Conservation (phyloP, 2,888 invertebrate genomes). For the Piscicola geometra region DNA sequence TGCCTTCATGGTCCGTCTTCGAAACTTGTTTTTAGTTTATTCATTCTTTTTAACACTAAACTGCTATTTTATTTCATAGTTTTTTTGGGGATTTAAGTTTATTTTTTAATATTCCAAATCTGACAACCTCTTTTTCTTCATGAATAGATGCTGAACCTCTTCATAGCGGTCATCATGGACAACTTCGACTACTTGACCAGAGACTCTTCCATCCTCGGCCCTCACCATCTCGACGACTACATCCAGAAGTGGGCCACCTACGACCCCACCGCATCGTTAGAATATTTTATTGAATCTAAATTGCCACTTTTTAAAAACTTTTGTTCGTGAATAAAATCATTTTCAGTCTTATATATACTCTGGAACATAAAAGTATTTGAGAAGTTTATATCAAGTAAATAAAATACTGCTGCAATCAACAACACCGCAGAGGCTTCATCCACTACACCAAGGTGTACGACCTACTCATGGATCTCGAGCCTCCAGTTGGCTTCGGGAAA, state of each 20-base stretch:
- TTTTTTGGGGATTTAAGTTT: too few relatives aligned
- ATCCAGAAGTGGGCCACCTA: slow-evolving; percentile 99
- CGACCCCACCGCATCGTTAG: slow-evolving; percentile 94
- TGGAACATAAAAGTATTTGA: background rate
- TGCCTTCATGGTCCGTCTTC: slow-evolving; percentile 83
- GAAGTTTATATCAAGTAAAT: background rate
- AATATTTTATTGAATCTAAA: too few relatives aligned
- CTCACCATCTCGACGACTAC: slow-evolving; percentile 99
- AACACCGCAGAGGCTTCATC: slow-evolving; percentile 87
- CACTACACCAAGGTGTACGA: slow-evolving; percentile 99
- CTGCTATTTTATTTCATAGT: too few relatives aligned
- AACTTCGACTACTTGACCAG: slow-evolving; percentile 99
- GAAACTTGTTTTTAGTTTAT: background rate
- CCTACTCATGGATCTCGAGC: slow-evolving; percentile 99
- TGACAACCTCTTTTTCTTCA: too few relatives aligned
- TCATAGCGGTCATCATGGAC: slow-evolving; percentile 99
- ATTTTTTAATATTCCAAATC: too few relatives aligned
- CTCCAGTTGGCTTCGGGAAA: slow-evolving; percentile 98
- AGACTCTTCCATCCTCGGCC: slow-evolving; percentile 98
- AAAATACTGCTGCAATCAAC: too few relatives aligned
- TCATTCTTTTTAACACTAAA: background rate
- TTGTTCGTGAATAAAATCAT: too few relatives aligned
- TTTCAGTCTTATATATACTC: background rate
- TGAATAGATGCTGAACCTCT: slow-evolving; percentile 97
- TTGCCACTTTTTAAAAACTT: too few relatives aligned